Evolutionary conservation across 2,888 invertebrate species (phyloP), one percentile per base, ranked within the genome.

Genomic region (Cheilosia scutellata): DNA sequence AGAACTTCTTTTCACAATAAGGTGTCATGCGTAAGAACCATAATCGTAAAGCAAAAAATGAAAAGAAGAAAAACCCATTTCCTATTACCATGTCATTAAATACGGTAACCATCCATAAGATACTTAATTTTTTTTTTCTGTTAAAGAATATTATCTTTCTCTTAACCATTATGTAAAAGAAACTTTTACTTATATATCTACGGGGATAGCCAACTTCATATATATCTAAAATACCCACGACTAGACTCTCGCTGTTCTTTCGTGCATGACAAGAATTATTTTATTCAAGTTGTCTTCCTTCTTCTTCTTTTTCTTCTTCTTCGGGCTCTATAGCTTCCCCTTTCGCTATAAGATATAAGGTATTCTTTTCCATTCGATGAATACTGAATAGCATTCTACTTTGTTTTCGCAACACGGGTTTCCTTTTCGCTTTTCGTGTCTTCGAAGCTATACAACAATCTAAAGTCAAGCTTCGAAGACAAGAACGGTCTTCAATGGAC

Each of bases 211-310:
- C 25, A 42, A 7, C 31, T 16, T 7, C 42, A 16, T n/a, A 13
- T 40, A 60, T 42, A 51, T n/a, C n/a, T 13, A 37, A 42, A 53
- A 62, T 6, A 27, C 9, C 20, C 6, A 31, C 60, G 47, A 44
- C 65, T 40, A 47, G 11, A 74, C 79, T 79, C 60, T 74, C 74
- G 66, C 60, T 70, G 76, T 76, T 82, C 70, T 71, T 76, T 70
- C 70, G 76, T 76, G 70, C 76, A 82, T 82, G 76, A 70, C 63
- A 65, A 71, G 76, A 82, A 82, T 82, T 58, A 55, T 49, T 62
- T 55, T 57, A 42, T 27, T 66, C 65, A 60, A 66, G 53, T 33
- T 51, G 16, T 51, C 11, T 72, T 29, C 58, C 25, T 68, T 42
- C 5, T 53, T 65, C n/a, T 66, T 25, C 25, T 65, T 37, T 40